A percentile compares a stretch with the other conserved stretches of the same genome.
Conservation (phyloP, 2,113 vertebrate genomes). For the Furnarius figulus region DNA sequence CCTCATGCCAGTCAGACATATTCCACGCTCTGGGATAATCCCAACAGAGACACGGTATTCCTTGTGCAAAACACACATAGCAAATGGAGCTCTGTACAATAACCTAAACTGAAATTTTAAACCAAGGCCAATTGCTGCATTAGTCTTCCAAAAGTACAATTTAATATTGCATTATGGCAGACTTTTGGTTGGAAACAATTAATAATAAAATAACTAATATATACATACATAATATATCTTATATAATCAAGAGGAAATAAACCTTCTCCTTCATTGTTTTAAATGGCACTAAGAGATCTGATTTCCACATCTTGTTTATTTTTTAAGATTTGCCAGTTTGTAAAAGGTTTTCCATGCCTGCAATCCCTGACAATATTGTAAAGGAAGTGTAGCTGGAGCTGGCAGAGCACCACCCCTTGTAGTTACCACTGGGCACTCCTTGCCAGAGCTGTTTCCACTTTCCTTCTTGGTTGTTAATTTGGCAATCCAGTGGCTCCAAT, state of each 20-base stretch:
- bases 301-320: neutral
- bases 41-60: neutral
- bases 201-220: neutral
- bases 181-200: slow-evolving; percentile 23
- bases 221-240: neutral
- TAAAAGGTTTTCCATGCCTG: neutral
- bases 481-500: neutral
- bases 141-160: slow-evolving; percentile 57
- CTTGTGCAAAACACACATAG: neutral
- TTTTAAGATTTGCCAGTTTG: neutral
- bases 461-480: neutral
- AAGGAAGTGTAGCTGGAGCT: neutral
- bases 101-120: slow-evolving; percentile 47
- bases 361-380: neutral
- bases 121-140: slow-evolving; percentile 31
- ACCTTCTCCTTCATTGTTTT: slow-evolving; percentile 14
- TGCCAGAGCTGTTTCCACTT: neutral
- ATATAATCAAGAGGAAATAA: neutral
- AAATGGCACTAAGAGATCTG: neutral
- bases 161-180: slow-evolving; percentile 38
- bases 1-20: neutral
- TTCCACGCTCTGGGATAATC: neutral
- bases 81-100: slow-evolving; percentile 2
- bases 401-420: neutral
- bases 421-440: neutral